Base-by-base conservation (phyloP, 2,797 vertebrate genomes). In the Sandelia bainsii region DNA sequence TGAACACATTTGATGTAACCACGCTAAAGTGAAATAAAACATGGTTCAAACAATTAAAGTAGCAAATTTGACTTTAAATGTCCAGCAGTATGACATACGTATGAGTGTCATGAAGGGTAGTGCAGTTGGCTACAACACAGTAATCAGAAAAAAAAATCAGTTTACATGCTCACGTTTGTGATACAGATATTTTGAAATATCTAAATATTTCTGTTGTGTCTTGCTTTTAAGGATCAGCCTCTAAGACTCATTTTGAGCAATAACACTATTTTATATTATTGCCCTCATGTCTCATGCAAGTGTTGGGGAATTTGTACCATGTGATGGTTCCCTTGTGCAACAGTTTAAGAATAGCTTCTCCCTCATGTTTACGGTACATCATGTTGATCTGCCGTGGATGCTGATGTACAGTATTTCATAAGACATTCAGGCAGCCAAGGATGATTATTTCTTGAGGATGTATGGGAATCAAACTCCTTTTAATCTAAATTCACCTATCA, bases 341-440 rank as follows among this genome's bases (percentile, higher is more conserved):
- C 64, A 82, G 87, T 84, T 82, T 88, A 93, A 90, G 87, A 90
- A 93, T 92, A 93, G 86, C 71, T 25, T 60, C 20, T 67, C 72
- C 40, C 70, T 84, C 75, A 59, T 91, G 87, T 90, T 85, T 65
- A 79, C 19, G 10, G 53, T 42, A 48, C 62, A 66, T 22, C 20
- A 32, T 85, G 83, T 89, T 82, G 27, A 82, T 72, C 56, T 77
- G 51, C 34, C 12, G 3, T 45, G 19, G 20, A 66, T 53, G 49
- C 42, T 83, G 72, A 84, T 29, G 12, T 48, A 27, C 32, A 50
- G 12, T 17, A 62, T 73, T 73, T 82, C 87, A 72, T 44, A 22
- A 69, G 53, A 73, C 62, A 44, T 32, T 75, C 52, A 8, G 8
- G 27, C 12, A 70, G 56, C 50, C 27, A 49, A 37, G 12, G 54